These are phyloP conservation scores for Taenioides sp. DNA, from an alignment of 2,797 vertebrate genomes.

Conservation along the genomic window DNA sequence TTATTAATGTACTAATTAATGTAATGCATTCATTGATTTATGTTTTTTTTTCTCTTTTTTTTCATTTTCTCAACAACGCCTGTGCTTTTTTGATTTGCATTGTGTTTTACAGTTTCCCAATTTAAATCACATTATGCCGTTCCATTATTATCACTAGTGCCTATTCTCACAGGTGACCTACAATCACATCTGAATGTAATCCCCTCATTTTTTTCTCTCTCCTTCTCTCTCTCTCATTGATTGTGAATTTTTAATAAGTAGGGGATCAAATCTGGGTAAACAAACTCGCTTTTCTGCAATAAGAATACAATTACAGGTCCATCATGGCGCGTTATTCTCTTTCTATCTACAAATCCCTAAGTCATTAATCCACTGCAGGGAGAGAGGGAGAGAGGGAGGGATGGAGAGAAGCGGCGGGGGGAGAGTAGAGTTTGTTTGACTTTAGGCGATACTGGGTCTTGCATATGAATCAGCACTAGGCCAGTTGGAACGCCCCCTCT, in stretches of 20 bases:
- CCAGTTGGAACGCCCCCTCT: constrained; percentile 49
- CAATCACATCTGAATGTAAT: constrained; percentile 22
- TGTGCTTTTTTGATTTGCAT: too few species aligned
- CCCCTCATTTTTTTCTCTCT: constrained; percentile 14
- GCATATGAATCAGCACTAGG: constrained; percentile 65
- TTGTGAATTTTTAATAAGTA: constrained; percentile 59
- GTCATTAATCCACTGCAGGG: constrained; percentile 63
- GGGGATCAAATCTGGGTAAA: constrained; percentile 50
- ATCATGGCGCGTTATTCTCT: constrained; percentile 53
- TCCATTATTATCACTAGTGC: not conserved
- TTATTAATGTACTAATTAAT: too few species aligned
- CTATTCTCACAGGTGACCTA: constrained; percentile 6
- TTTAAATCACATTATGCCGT: not conserved
- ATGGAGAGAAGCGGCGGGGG: constrained; percentile 31
- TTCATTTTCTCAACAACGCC: too few species aligned
- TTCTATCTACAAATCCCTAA: constrained; percentile 61
- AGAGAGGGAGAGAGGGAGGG: constrained; percentile 29
- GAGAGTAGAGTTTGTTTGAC: constrained; percentile 66
- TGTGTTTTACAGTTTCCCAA: not conserved
- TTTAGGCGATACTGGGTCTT: constrained; percentile 55
- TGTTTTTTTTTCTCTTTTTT: too few species aligned
- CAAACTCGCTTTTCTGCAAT: constrained; percentile 53
- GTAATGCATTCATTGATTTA: too few species aligned
- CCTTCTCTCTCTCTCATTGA: constrained; percentile 43
- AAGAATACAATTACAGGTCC: constrained; percentile 64